Conservation (phyloP, 2,888 invertebrate genomes). For the Tenthredo scrophulariae region DNA sequence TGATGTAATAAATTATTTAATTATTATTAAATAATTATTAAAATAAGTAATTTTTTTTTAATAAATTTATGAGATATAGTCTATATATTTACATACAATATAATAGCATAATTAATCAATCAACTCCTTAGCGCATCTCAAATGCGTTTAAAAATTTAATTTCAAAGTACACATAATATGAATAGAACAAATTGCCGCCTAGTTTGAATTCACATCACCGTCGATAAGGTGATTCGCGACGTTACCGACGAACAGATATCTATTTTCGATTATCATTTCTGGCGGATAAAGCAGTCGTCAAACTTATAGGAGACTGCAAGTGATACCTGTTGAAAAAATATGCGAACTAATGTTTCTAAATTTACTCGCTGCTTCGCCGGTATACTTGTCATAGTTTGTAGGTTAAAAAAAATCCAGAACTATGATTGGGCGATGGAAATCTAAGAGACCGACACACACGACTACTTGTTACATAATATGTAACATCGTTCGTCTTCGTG, state of each 20-base stretch:
- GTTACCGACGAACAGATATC: background rate
- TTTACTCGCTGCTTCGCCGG: background rate
- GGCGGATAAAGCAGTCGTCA: background rate
- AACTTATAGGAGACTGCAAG: background rate
- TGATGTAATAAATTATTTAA: no score
- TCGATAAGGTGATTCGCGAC: background rate
- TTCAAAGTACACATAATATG: background rate
- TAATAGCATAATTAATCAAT: background rate
- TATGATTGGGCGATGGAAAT: background rate
- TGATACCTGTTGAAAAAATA: constrained; percentile 1
- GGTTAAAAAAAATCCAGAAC: background rate
- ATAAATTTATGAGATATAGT: background rate
- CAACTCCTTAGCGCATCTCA: background rate
- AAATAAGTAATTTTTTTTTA: no score
- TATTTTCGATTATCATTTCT: background rate
- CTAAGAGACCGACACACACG: background rate
- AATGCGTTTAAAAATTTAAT: background rate
- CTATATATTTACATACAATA: background rate
- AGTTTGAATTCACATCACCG: background rate
- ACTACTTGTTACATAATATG: background rate
- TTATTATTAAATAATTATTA: no score
- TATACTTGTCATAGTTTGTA: background rate
- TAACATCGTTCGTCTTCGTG: background rate
- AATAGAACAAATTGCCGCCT: background rate
- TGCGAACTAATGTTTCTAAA: background rate